Conservation (phyloP, 2,888 invertebrate species). For the Drosophila mayaguana region DNA sequence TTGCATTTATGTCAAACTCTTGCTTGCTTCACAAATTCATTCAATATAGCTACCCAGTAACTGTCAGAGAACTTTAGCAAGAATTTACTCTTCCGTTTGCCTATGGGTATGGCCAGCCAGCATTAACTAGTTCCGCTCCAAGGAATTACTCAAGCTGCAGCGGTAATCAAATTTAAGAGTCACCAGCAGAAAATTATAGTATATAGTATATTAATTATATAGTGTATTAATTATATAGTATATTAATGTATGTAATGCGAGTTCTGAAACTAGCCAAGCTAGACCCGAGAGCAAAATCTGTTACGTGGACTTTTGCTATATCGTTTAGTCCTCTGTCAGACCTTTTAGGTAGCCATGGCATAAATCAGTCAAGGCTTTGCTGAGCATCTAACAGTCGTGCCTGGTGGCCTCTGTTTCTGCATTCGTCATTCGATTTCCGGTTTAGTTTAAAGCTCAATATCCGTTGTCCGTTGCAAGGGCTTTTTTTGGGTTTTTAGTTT, state of each 20-base stretch:
- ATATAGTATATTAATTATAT: too few species aligned
- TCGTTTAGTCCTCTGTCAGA: too few species aligned
- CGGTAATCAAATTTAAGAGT: not conserved
- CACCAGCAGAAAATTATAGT: not conserved
- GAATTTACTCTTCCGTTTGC: not conserved
- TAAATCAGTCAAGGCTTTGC: too few species aligned
- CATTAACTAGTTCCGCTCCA: conserved; percentile 7
- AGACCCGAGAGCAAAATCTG: not conserved
- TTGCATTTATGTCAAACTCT: not conserved
- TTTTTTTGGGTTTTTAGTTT: not conserved
- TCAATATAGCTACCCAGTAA: not conserved
- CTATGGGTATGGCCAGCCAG: not conserved
- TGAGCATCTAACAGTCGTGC: conserved; percentile 7
- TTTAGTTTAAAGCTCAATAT: conserved; percentile 59
- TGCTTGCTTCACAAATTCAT: not conserved
- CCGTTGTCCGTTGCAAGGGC: conserved; percentile 39
- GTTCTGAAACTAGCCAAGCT: not conserved
- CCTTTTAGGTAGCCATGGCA: not conserved
- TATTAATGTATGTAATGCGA: not conserved
- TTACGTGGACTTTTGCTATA: not conserved
- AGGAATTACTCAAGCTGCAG: not conserved
- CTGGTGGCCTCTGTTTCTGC: not conserved
- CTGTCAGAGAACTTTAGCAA: too few species aligned
- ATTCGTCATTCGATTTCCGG: conserved; percentile 38
- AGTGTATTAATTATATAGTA: too few species aligned